Evolutionary conservation across 2,888 invertebrate genomes (phyloP).

Genomic region (Morpho deidamia): DNA sequence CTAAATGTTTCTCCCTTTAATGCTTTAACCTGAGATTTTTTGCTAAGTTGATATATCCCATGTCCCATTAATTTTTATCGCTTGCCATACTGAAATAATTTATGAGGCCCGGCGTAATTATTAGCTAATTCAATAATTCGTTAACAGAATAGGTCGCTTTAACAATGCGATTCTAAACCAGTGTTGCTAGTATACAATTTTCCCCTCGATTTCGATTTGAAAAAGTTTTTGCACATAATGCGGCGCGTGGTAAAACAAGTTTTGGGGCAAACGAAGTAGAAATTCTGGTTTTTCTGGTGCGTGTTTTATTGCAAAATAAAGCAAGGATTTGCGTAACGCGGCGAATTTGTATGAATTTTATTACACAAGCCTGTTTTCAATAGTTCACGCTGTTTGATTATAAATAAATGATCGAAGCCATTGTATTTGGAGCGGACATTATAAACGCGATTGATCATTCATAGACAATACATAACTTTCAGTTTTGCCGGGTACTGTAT

Average conservation of each 20-base stretch:
- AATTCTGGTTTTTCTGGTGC: slow-evolving; percentile 50
- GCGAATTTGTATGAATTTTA: slow-evolving; percentile 47
- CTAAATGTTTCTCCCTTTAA: no score
- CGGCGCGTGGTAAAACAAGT: slow-evolving; percentile 67
- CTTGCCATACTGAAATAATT: slow-evolving; percentile 31
- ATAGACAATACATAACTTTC: not conserved
- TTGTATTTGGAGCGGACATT: slow-evolving; percentile 4
- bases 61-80: no score
- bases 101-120: slow-evolving; percentile 49
- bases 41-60: no score
- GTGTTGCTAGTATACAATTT: slow-evolving; percentile 40
- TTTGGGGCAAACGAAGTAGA: slow-evolving; percentile 49
- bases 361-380: slow-evolving; percentile 50
- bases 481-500: not conserved
- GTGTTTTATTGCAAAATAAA: slow-evolving; percentile 37
- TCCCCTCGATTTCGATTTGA: slow-evolving; percentile 25
- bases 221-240: slow-evolving; percentile 50
- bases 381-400: slow-evolving; percentile 47
- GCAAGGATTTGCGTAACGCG: slow-evolving; percentile 44
- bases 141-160: slow-evolving; percentile 62
- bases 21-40: no score
- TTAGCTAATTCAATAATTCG: slow-evolving; percentile 67
- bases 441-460: not conserved
- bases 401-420: slow-evolving; percentile 36
- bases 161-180: slow-evolving; percentile 46